Percentiles rank a stretch among this genome's conserved stretches.
These are phyloP conservation scores for Sesamia inferens DNA, from an alignment of 2,888 invertebrate species.

Conservation along the genomic window DNA sequence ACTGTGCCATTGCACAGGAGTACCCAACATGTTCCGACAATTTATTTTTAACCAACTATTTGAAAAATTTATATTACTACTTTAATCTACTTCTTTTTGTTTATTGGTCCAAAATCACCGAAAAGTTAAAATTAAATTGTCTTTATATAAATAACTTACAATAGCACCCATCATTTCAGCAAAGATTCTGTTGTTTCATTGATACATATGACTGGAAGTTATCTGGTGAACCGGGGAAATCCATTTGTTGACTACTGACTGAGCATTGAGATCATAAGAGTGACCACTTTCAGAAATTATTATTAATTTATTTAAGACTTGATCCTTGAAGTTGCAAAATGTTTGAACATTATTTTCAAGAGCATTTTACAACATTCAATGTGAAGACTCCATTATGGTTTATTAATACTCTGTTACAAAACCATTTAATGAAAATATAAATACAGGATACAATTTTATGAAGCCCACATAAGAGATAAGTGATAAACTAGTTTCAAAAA, in stretches of 20 bases:
- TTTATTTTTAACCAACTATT: constrained; percentile 52
- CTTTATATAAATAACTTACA: constrained; percentile 76
- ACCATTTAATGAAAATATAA: constrained; percentile 30
- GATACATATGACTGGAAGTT: constrained; percentile 58
- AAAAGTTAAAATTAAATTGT: constrained; percentile 66
- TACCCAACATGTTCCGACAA: constrained; percentile 65
- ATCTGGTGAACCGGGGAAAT: constrained; percentile 64
- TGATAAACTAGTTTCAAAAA: neutral
- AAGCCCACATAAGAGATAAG: neutral
- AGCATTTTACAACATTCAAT: constrained; percentile 45
- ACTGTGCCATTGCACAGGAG: constrained; percentile 51
- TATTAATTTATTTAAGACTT: constrained; percentile 21
- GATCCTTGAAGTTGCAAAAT: constrained; percentile 43
- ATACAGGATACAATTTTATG: neutral
- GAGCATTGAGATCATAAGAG: constrained; percentile 63
- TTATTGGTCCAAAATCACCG: neutral
- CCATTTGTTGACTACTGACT: constrained; percentile 60
- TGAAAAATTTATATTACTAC: constrained; percentile 1
- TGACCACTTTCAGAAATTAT: constrained; percentile 50
- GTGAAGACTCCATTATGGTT: constrained; percentile 26
- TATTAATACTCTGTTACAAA: constrained; percentile 30
- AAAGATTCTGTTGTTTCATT: constrained; percentile 46
- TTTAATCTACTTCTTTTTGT: neutral
- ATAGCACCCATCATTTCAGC: constrained; percentile 51
- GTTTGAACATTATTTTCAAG: constrained; percentile 25